Conservation (phyloP, 2,113 vertebrate genomes). For the Sylvilagus bachmani region DNA sequence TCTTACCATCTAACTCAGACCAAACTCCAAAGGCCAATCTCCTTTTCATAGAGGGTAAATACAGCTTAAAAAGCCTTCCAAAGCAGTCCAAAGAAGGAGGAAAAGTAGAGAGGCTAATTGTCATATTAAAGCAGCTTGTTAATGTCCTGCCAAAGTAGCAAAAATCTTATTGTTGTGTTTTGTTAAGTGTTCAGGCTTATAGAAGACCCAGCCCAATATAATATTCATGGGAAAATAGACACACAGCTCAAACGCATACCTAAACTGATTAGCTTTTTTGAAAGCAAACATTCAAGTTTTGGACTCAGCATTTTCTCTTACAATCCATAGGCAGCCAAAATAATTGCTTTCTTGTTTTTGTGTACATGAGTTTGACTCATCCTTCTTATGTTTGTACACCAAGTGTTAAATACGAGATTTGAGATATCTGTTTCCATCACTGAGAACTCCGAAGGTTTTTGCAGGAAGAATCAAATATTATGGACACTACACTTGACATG, state of each 20-base stretch:
- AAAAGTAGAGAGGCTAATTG: constrained; percentile 25
- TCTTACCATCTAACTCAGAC: constrained; percentile 30
- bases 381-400: not conserved
- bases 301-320: not conserved
- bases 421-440: not conserved
- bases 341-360: not conserved
- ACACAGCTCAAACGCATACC: not conserved
- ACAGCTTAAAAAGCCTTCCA: constrained; percentile 34
- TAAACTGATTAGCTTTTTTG: not conserved
- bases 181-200: constrained; percentile 6
- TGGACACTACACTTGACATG: constrained; percentile 38
- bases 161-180: constrained; percentile 9
- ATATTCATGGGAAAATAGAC: not conserved
- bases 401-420: not conserved
- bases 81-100: not conserved
- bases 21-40: not conserved
- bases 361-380: not conserved
- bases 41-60: constrained; percentile 5
- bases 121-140: constrained; percentile 8
- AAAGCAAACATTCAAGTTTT: not conserved
- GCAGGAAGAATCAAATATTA: constrained; percentile 22
- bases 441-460: not conserved
- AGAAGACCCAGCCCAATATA: not conserved
- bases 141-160: not conserved
- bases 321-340: not conserved